Conservation (phyloP, 2,888 invertebrate species). For the Ophion ventricosus region DNA sequence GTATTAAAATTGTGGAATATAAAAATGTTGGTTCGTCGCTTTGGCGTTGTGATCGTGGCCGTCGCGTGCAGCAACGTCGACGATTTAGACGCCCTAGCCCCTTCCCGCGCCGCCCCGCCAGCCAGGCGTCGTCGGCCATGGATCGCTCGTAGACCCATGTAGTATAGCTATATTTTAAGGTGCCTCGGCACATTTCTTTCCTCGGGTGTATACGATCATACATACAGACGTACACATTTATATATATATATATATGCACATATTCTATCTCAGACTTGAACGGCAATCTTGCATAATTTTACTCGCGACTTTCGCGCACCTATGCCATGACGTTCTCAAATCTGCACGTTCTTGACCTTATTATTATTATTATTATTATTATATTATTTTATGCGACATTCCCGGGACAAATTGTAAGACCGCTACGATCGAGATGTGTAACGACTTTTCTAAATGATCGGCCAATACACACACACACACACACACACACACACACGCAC, state of each 20-base stretch:
- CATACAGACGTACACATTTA: neutral
- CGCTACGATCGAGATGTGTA: too few relatives aligned
- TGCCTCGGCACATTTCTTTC: neutral
- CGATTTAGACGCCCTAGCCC: slow-evolving; percentile 41
- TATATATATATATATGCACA: slow-evolving; percentile 6
- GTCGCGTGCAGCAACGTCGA: slow-evolving; percentile 51
- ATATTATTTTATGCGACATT: neutral
- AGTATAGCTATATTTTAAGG: slow-evolving; percentile 13
- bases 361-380: slow-evolving; percentile 14
- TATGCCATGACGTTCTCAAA: slow-evolving; percentile 22
- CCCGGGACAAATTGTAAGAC: too few relatives aligned
- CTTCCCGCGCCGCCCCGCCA: neutral
- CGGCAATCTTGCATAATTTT: slow-evolving; percentile 55
- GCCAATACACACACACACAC: too few relatives aligned
- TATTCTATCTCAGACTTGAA: slow-evolving; percentile 38
- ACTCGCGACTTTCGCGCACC: slow-evolving; percentile 27
- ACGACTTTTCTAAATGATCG: too few relatives aligned
- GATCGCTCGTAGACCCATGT: slow-evolving; percentile 30
- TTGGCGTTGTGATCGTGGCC: slow-evolving; percentile 31
- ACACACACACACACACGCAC: too few relatives aligned
- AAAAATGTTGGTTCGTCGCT: slow-evolving; percentile 22
- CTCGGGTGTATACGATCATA: slow-evolving; percentile 8
- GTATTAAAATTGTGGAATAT: slow-evolving; percentile 12
- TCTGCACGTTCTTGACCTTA: slow-evolving; percentile 53
- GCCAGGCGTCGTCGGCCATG: slow-evolving; percentile 22